phyloP scores from a whole-genome alignment of 2,888 invertebrate genomes.

The Ichneumoninae sp. region DNA sequence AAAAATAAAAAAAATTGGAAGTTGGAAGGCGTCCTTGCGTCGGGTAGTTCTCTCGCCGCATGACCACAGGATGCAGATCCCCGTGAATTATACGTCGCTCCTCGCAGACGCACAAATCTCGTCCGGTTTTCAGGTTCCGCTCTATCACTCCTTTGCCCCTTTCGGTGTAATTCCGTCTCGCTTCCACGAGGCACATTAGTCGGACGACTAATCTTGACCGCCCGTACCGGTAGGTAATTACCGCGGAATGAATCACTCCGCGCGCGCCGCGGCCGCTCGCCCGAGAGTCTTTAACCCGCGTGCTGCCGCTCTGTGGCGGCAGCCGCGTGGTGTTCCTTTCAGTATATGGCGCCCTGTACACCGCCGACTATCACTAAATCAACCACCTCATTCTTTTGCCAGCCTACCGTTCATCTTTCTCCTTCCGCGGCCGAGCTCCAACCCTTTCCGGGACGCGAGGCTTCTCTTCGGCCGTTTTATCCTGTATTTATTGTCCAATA shows the following conservation, averaged over 20 bases:
- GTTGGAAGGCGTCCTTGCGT: conserved; percentile 9
- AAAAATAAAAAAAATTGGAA: background rate
- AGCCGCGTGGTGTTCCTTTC: conserved; percentile 35
- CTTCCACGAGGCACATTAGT: conserved; percentile 61
- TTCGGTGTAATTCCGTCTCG: conserved; percentile 26
- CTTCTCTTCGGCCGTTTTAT: background rate
- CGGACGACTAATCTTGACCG: conserved; percentile 76
- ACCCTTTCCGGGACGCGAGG: conserved; percentile 16
- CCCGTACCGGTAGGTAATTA: conserved; percentile 78
- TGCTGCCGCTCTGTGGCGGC: conserved; percentile 37
- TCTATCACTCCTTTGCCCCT: conserved; percentile 51
- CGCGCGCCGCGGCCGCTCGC: conserved; percentile 48
- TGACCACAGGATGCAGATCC: conserved; percentile 51
- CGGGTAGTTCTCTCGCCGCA: conserved; percentile 33
- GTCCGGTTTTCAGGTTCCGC: conserved; percentile 60
- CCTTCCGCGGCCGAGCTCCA: conserved; percentile 8
- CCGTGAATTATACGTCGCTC: conserved; percentile 78
- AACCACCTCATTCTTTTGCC: conserved; percentile 52
- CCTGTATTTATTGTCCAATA: background rate
- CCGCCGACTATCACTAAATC: conserved; percentile 47
- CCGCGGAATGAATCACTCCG: conserved; percentile 79
- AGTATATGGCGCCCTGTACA: conserved; percentile 50
- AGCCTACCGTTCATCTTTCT: conserved; percentile 29
- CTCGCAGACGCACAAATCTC: conserved; percentile 79
- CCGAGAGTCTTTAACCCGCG: conserved; percentile 60